Evolutionary conservation across 2,797 vertebrate species (phyloP), one percentile per base, ranked within the genome.

Genomic region (Arctocebus calabarensis): DNA sequence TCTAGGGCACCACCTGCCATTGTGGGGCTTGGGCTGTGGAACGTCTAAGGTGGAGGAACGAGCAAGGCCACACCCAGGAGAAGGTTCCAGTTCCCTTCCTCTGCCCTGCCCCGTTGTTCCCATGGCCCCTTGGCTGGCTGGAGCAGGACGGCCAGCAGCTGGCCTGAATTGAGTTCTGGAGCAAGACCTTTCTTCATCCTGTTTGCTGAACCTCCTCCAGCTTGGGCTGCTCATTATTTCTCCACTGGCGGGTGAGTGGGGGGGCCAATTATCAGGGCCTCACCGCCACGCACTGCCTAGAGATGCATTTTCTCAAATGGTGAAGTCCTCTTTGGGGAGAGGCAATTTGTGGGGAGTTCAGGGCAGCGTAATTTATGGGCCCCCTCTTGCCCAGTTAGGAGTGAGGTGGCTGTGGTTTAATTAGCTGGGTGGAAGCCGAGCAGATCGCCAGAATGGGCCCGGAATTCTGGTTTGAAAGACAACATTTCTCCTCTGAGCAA

Each of bases 261-360:
- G 96, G 97, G 97, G 94, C 97, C 98, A 98, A 98, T 98, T 98
- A 98, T 78, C 87, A 90, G 94, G 96, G 96, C 94, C 97, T 97
- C 86, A 5, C 90, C 40, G 89, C 97, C 97, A 74, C 0, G 1
- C 79, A 87, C 94, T 88, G 93, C 96, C 94, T 97, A 94, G 96
- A 95, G 97, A 97, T 96, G 95, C 52, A 3, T 94, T 87, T 96
- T 98, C 91, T 3, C 87, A 96, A 96, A 97, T 83, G 95, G 91
- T n/a, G 85, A 97, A 96, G 90, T 84, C 95, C 97, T 98, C 98
- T 97, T 97, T 92, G 96, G 98, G 98, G 98, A 98, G 97, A 98
- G 94, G 96, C 97, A 98, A 98, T 98, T 98, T 98, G 98, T 98
- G 94, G 97, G 97, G 94, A 96, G 97, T 94, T 98, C 97, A 90